Percentiles rank a stretch among this genome's conserved stretches.
These are phyloP conservation scores for Chunga burmeisteri DNA, from an alignment of 2,113 vertebrate species.

Conservation along the genomic window DNA sequence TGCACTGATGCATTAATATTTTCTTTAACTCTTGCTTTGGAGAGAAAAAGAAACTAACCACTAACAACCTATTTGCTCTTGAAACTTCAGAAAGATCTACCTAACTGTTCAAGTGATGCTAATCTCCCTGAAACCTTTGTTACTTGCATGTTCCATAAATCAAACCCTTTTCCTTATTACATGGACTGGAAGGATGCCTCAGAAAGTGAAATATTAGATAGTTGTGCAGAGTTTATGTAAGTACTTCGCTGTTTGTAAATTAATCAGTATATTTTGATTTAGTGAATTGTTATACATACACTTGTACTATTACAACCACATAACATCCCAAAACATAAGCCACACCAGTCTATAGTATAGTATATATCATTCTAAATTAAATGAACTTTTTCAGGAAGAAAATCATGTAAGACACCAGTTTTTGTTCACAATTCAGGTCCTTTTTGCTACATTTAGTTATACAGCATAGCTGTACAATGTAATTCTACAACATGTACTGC, in stretches of 20 bases:
- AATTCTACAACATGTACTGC: neutral
- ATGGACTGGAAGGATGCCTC: slow-evolving; percentile 74
- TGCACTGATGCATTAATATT: slow-evolving; percentile 44
- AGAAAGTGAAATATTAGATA: slow-evolving; percentile 55
- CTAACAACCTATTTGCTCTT: slow-evolving; percentile 20
- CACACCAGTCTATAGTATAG: neutral
- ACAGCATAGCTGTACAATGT: neutral
- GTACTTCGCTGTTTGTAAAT: neutral
- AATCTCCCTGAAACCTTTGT: slow-evolving; percentile 20
- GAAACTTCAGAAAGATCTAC: neutral
- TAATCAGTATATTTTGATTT: neutral
- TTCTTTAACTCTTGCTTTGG: slow-evolving; percentile 49
- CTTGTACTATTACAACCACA: neutral
- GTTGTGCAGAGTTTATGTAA: neutral
- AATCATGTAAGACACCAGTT: neutral
- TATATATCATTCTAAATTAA: neutral
- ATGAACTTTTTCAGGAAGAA: neutral
- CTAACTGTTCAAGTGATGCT: slow-evolving; percentile 41
- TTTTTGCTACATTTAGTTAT: neutral
- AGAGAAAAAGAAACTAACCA: neutral
- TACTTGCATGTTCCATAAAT: slow-evolving; percentile 66
- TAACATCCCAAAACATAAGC: neutral
- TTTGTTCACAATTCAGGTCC: neutral
- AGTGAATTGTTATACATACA: neutral
- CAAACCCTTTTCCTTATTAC: slow-evolving; percentile 23